Conservation (phyloP, 2,113 vertebrate species). For the Promerops cafer region DNA sequence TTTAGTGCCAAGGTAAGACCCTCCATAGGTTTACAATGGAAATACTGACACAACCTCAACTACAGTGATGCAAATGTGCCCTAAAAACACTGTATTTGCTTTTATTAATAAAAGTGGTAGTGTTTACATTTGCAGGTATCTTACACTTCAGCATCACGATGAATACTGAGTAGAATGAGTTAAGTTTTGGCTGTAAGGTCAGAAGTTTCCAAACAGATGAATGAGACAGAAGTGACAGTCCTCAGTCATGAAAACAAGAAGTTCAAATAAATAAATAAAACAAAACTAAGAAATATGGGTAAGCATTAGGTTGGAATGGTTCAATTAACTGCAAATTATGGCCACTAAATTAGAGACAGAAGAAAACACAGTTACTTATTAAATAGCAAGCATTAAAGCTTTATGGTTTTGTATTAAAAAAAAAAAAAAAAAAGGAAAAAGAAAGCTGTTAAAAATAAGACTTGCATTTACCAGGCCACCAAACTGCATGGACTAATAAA, state of each 20-base stretch:
- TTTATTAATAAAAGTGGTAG: slow-evolving; percentile 69
- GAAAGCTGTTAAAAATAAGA: slow-evolving; percentile 62
- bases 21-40: slow-evolving; percentile 48
- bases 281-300: slow-evolving; percentile 55
- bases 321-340: slow-evolving; percentile 62
- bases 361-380: slow-evolving; percentile 55
- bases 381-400: slow-evolving; percentile 64
- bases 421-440: background rate
- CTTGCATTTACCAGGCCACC: slow-evolving; percentile 60
- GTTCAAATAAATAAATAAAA: slow-evolving; percentile 71
- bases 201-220: slow-evolving; percentile 35
- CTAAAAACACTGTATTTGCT: slow-evolving; percentile 62
- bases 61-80: slow-evolving; percentile 60
- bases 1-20: slow-evolving; percentile 56
- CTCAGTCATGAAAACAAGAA: slow-evolving; percentile 38
- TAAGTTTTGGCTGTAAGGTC: slow-evolving; percentile 26
- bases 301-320: slow-evolving; percentile 67
- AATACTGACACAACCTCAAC: slow-evolving; percentile 60
- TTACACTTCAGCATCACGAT: slow-evolving; percentile 62
- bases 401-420: slow-evolving; percentile 45
- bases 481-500: slow-evolving; percentile 50
- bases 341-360: slow-evolving; percentile 61
- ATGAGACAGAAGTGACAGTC: slow-evolving; percentile 35
- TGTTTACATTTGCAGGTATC: slow-evolving; percentile 63
- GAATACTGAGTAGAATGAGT: slow-evolving; percentile 57